phyloP scores from a whole-genome alignment of 2,113 vertebrate genomes.

The Murina feae region DNA sequence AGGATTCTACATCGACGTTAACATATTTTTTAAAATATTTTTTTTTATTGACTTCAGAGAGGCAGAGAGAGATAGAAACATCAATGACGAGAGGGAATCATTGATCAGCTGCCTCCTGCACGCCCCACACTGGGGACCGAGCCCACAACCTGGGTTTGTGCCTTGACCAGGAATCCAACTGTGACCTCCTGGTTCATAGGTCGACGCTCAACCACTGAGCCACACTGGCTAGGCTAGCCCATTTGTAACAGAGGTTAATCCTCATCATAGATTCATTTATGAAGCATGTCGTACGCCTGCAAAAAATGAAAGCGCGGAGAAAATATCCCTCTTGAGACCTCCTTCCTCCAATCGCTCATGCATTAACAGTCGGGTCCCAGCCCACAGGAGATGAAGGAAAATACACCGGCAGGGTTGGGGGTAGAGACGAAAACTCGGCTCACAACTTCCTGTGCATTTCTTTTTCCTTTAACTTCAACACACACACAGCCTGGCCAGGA shows the following conservation, averaged over 20 bases:
- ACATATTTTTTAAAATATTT: background rate
- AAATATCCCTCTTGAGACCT: background rate
- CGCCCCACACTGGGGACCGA: too few species aligned
- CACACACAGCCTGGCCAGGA: background rate
- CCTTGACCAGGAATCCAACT: too few species aligned
- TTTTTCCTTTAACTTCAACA: background rate
- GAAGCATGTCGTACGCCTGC: too few species aligned
- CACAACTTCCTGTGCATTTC: background rate
- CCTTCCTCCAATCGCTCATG: background rate
- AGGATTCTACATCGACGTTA: background rate
- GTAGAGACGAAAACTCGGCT: background rate
- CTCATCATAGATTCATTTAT: background rate
- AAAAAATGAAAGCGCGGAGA: background rate
- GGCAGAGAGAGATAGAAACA: too few species aligned
- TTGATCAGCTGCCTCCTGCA: too few species aligned
- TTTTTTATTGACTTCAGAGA: too few species aligned
- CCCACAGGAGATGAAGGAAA: background rate
- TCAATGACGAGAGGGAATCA: too few species aligned
- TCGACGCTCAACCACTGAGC: too few species aligned
- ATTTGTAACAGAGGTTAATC: background rate
- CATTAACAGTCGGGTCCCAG: too few species aligned
- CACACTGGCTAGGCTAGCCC: too few species aligned
- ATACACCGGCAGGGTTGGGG: background rate
- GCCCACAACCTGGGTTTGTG: too few species aligned
- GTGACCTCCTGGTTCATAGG: too few species aligned